Evolutionary conservation across 1,140 invertebrate genomes (phyloP).

Genomic region (Holcopasites calliopsidis): DNA sequence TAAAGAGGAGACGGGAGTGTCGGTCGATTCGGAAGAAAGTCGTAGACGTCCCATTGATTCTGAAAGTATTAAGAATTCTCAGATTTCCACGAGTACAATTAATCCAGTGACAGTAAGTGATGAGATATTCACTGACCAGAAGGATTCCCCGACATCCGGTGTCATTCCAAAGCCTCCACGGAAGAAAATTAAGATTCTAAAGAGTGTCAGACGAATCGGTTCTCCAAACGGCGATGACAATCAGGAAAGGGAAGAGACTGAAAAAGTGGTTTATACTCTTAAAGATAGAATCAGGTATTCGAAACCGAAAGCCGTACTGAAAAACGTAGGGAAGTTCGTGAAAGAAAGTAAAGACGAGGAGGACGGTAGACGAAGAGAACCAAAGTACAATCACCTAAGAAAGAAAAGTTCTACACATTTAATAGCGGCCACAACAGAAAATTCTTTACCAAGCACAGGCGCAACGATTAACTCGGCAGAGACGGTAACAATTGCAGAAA

Average conservation of each 20-base stretch:
- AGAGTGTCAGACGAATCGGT: not conserved
- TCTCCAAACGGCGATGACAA: not conserved
- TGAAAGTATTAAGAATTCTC: no score
- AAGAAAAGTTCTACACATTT: not conserved
- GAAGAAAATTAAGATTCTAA: not conserved
- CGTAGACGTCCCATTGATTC: no score
- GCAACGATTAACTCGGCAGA: not conserved
- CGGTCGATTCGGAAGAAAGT: not conserved
- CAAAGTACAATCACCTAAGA: slow-evolving; percentile 58
- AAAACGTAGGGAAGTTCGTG: slow-evolving; percentile 60
- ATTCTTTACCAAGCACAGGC: not conserved
- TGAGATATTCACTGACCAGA: not conserved
- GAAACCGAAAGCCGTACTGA: slow-evolving; percentile 41
- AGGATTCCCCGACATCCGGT: slow-evolving; percentile 1
- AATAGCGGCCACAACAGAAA: not conserved
- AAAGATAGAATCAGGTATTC: slow-evolving; percentile 57
- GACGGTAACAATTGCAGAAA: not conserved
- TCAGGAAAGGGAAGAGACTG: slow-evolving; percentile 6
- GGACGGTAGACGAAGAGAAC: slow-evolving; percentile 64
- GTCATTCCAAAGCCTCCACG: no score
- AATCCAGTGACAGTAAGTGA: not conserved
- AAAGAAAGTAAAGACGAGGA: slow-evolving; percentile 9
- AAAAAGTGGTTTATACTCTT: slow-evolving; percentile 61
- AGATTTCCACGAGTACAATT: not conserved
- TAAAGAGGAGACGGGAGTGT: not conserved